Base-by-base conservation (phyloP, 2,888 invertebrate genomes). In the Vesta saturnalis region DNA sequence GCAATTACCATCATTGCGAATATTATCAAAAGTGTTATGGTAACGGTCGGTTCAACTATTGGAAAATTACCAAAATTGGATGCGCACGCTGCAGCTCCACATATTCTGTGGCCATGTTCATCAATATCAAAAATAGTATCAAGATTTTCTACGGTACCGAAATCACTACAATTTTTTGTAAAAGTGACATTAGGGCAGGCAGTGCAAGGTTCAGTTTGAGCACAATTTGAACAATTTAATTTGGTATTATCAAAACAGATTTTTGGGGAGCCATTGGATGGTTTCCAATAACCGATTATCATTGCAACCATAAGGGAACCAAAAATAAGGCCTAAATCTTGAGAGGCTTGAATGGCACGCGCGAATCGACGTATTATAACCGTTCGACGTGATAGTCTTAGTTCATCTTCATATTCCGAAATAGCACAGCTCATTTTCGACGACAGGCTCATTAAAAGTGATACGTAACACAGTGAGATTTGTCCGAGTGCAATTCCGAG, bases 21-120 rank as follows among this genome's bases (percentile, higher is more conserved):
- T 1, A 85, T 80, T 14, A 81, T 82, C 2, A 83, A 79, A 60
- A 86, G 74, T 62, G 84, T 77, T 30, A 82, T 80, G 14, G 83
- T 80, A 1, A 84, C 82, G 56, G 78, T 79, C 35, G 78, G 77
- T 0, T 85, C 83, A 65, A 85, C 74, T 19, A 83, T 77, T 18
- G 74, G 72, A 39, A 77, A 77, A 15, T 71, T 56, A 16, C 72
- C 74, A 58, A 69, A 72, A 5, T 49, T 69, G 19, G 83, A 79
- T 0, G 89, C 88, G 69, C 89, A 89, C 69, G 89, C 86, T 60
- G 85, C 85, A 1, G 87, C 85, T 0, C 89, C 89, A 72, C 89
- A 89, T n/a, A 89, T 83, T 49, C 88, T 79, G 47, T 86, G 86
- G 0, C 87, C 87, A 57, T 83, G 83, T 73, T 87, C 87, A 67